phyloP scores from a whole-genome alignment of 2,797 vertebrate species.

The Cyclura pinguis region DNA sequence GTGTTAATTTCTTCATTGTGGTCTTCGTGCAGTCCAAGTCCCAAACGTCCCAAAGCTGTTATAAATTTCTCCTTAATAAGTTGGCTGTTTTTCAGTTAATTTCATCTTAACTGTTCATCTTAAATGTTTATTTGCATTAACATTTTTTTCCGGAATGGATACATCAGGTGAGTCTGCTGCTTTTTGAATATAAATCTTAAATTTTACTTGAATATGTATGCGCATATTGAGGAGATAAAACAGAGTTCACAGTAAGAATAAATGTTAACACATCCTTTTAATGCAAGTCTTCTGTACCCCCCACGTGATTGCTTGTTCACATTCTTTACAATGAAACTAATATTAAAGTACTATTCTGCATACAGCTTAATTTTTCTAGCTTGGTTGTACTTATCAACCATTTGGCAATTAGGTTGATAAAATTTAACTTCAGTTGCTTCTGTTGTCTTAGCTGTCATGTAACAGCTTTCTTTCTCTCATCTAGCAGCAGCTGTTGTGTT shows the following conservation, averaged over 20 bases:
- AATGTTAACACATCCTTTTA: background rate
- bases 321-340: background rate
- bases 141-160: background rate
- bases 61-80: no score
- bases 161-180: background rate
- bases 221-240: background rate
- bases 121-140: no score
- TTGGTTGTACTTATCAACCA: no score
- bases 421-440: no score
- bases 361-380: no score
- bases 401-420: no score
- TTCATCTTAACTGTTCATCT: no score
- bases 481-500: no score
- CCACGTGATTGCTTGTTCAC: background rate
- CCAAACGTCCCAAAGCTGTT: background rate
- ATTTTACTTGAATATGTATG: background rate
- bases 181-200: background rate
- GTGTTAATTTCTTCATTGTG: background rate
- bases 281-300: background rate
- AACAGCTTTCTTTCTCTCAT: no score
- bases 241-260: background rate
- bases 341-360: no score
- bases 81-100: no score
- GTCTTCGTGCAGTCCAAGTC: background rate
- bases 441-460: no score